phyloP scores from a whole-genome alignment of 2,797 vertebrate genomes.

The Rhyacichthys aspro region DNA sequence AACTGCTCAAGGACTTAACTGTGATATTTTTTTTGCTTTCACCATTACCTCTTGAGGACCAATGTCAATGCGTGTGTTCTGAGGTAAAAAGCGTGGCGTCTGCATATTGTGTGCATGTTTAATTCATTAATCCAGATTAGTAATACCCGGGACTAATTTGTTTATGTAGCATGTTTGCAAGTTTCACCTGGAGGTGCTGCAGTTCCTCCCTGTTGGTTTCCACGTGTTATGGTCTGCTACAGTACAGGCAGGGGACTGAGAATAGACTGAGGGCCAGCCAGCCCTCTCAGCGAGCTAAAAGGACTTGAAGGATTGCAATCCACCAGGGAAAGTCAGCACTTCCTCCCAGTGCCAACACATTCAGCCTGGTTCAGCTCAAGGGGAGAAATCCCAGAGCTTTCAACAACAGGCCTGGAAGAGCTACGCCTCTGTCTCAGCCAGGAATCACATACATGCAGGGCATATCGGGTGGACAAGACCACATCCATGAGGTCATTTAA shows the following conservation, averaged over 20 bases:
- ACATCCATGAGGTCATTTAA: not conserved
- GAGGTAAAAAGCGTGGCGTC: slow-evolving; percentile 16
- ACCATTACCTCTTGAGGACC: not conserved
- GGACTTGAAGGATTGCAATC: slow-evolving; percentile 58
- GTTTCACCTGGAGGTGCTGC: slow-evolving; percentile 31
- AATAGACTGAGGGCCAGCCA: slow-evolving; percentile 22
- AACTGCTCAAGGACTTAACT: slow-evolving; percentile 42
- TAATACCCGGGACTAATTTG: slow-evolving; percentile 15
- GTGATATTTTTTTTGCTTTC: not conserved
- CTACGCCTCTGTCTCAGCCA: slow-evolving; percentile 25
- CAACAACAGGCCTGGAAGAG: slow-evolving; percentile 48
- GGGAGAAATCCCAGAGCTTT: slow-evolving; percentile 52
- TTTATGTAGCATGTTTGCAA: slow-evolving; percentile 27
- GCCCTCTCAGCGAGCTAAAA: slow-evolving; percentile 50
- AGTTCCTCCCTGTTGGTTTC: slow-evolving; percentile 25
- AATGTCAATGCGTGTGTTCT: slow-evolving; percentile 7
- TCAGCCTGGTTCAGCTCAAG: slow-evolving; percentile 37
- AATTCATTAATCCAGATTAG: slow-evolving; percentile 47
- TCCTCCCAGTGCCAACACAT: slow-evolving; percentile 59
- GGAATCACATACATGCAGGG: slow-evolving; percentile 28
- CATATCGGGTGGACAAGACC: slow-evolving; percentile 24
- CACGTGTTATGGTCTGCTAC: slow-evolving; percentile 14
- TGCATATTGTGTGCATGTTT: slow-evolving; percentile 44
- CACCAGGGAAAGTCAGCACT: slow-evolving; percentile 55
- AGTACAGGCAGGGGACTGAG: slow-evolving; percentile 15